A percentile compares a stretch with the other conserved stretches of the same genome.
These are phyloP conservation scores for Ostrea edulis DNA, from an alignment of 1,140 invertebrate genomes.

Conservation along the genomic window DNA sequence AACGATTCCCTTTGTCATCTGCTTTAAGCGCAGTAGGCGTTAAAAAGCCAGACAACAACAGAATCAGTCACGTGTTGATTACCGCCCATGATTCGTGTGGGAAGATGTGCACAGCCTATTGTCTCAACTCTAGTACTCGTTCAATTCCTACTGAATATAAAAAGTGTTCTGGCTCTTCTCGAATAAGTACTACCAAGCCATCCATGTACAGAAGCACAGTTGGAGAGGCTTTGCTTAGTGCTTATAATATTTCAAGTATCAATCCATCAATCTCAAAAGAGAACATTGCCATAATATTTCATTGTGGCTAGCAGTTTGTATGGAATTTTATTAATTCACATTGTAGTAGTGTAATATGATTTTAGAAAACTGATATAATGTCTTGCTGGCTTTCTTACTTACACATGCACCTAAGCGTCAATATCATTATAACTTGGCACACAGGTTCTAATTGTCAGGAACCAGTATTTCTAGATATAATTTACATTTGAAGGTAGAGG, in stretches of 20 bases:
- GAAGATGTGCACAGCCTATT: conserved; percentile 51
- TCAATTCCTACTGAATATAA: conserved; percentile 47
- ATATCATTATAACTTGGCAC: too few relatives aligned
- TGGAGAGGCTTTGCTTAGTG: conserved; percentile 38
- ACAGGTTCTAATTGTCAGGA: too few relatives aligned
- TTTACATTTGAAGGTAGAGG: too few relatives aligned
- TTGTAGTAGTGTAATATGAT: too few relatives aligned
- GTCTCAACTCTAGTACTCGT: conserved; percentile 39
- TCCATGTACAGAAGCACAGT: conserved; percentile 47
- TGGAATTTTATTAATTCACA: too few relatives aligned
- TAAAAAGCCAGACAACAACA: conserved; percentile 46
- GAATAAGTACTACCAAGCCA: conserved; percentile 13
- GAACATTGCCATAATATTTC: conserved; percentile 4
- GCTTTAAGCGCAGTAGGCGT: conserved; percentile 20
- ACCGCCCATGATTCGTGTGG: conserved; percentile 55
- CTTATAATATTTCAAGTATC: conserved; percentile 4
- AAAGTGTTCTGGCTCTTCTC: conserved; percentile 48
- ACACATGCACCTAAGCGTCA: too few relatives aligned
- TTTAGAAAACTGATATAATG: too few relatives aligned
- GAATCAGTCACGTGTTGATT: conserved; percentile 36
- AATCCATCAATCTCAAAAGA: conserved; percentile 1
- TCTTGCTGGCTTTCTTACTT: too few relatives aligned
- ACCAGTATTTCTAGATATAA: too few relatives aligned
- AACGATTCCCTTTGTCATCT: conserved; percentile 42
- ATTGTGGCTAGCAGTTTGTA: background rate